These are phyloP conservation scores for Tigriopus japonicus DNA, from an alignment of 1,140 invertebrate species.

Conservation along the genomic window DNA sequence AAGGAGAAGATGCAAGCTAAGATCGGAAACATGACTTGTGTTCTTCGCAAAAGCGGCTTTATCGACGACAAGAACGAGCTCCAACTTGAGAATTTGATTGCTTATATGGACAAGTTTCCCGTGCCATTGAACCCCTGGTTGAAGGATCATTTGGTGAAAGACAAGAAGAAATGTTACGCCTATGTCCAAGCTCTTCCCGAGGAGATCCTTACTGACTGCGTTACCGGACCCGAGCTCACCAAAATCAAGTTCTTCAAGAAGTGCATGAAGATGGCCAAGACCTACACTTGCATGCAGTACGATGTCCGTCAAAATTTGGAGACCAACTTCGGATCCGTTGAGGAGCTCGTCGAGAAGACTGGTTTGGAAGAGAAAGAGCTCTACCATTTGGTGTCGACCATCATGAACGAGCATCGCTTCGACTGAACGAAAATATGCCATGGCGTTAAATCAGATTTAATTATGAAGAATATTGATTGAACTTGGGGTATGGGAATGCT, in stretches of 20 bases:
- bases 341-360: constrained; percentile 3
- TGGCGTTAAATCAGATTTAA: too few species aligned
- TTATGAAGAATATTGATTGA: too few species aligned
- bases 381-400: not conserved
- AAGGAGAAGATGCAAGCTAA: not conserved
- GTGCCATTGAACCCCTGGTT: not conserved
- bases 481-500: too few species aligned
- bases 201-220: not conserved
- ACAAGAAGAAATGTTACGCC: not conserved
- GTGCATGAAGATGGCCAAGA: constrained; percentile 13
- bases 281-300: constrained; percentile 3
- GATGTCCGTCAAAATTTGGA: not conserved
- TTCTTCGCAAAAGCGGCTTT: not conserved
- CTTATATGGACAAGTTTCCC: not conserved
- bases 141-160: not conserved
- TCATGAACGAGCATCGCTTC: too few species aligned
- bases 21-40: constrained; percentile 5
- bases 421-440: too few species aligned
- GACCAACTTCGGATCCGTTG: constrained; percentile 5
- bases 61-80: not conserved
- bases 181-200: not conserved
- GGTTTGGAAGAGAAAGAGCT: not conserved
- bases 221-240: not conserved
- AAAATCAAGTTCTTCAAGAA: constrained; percentile 1
- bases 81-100: not conserved